Base-by-base conservation (phyloP, 2,888 invertebrate species). In the Oegoconia quadripuncta region DNA sequence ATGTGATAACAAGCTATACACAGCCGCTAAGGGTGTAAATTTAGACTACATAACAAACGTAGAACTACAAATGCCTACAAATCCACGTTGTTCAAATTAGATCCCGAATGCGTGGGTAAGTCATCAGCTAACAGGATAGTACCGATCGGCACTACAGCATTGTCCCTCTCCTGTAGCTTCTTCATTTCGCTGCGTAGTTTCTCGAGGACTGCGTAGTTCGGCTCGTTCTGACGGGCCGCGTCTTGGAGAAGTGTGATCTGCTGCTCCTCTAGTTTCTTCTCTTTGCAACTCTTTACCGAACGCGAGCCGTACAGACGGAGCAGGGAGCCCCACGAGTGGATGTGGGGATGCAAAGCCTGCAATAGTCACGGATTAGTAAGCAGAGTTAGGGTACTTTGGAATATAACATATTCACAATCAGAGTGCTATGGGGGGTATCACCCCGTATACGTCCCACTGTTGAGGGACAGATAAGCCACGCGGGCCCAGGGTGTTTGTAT, bases 241-340 rank as follows among this genome's bases (percentile, higher is more conserved):
- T 95, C 86, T 39, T 86, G 86, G n/a, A 97, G 82, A 22, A 95
- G 89, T 0, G 97, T 97, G 39, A 97, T 97, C 83, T 97, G 95
- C 70, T 97, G 96, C 59, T 97, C 97, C 60, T 97, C 94, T 53
- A 94, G 90, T 77, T n/a, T n/a, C n/a, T n/a, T n/a, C n/a, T n/a
- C n/a, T n/a, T n/a, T 97, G 97, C 80, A 94, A 43, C 94, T 95
- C 74, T 96, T 96, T 11, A 96, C 94, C 3, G 96, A 96, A 23
- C 94, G 92, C 58, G 95, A 96, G 36, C 97, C 98, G 76, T 99
- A 99, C 20, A 99, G 89, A 0, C 98, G 91, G 7, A 99, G 83
- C 30, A 99, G 89, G 0, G 98, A 97, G 37, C 98, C 98, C 97
- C 98, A 98, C 1, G 94, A 96, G 16, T 91, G 92, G 36, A 99